Base-by-base conservation (phyloP, 1,140 invertebrate species). In the Drosophila athabasca region DNA sequence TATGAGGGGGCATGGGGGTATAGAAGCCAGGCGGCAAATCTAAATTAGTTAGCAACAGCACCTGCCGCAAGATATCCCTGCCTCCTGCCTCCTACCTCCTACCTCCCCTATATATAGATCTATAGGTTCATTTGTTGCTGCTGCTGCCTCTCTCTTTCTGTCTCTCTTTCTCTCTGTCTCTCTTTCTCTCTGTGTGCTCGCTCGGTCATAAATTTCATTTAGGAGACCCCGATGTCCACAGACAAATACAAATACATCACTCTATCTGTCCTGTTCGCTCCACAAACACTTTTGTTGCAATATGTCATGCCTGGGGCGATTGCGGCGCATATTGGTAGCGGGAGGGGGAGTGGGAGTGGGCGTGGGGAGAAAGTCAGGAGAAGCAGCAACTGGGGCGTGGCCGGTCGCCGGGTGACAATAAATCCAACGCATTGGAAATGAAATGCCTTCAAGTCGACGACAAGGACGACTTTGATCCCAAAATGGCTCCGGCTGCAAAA, bases 201-300 rank as follows among this genome's bases (percentile, higher is more conserved):
- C 2, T 67, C 9, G 66, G 64, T 58, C 66, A 69, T 69, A 69
- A 69, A 69, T 69, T 69, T 49, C 66, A 69, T 69, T 69, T 69
- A 69, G 66, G 66, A 55, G 11, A 5, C 11, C 35, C 35, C 35
- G 66, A 69, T 19, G 35, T 49, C 64, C 51, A 49, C 66, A 69
- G 64, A 69, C 64, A 69, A 69, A 39, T 39, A 69, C 66, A 68
- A 68, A 69, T 69, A 69, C 66, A 68, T 69, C 66, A 69, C 64
- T 68, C 51, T 39, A 41, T 53, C 31, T 8, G 6, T 17, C 31
- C 17, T 11, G 31, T 26, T 5, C 24, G 24, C 24, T 26, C 24
- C 24, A 26, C 24, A 26, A 26, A 26, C 24, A 26, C 24, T 26
- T 26, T 26, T 26, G 24, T 26, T 26, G 24, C 24, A 26, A 26